These are phyloP conservation scores for Nothobranchius kuhntae DNA, from an alignment of 2,113 vertebrate genomes.

Conservation along the genomic window DNA sequence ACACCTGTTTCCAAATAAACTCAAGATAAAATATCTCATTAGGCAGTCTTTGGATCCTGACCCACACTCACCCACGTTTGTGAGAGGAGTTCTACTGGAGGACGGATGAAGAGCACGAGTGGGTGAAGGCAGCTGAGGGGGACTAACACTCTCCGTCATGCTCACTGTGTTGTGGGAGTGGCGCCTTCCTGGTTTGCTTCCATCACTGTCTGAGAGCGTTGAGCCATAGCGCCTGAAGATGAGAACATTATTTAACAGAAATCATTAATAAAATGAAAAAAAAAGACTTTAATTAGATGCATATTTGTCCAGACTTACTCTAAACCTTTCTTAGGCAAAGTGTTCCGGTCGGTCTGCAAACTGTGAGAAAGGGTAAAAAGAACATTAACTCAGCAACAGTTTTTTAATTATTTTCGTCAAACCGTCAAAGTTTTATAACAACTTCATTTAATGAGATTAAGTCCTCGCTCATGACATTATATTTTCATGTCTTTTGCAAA, in stretches of 20 bases:
- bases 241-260: slow-evolving; percentile 1
- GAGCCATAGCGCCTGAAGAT: slow-evolving; percentile 82
- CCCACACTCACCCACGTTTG: slow-evolving; percentile 89
- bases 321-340: slow-evolving; percentile 93
- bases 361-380: slow-evolving; percentile 66
- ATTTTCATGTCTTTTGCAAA: neutral
- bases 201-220: slow-evolving; percentile 85
- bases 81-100: slow-evolving; percentile 84
- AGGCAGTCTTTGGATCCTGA: too few relatives aligned
- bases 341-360: slow-evolving; percentile 89
- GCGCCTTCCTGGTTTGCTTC: slow-evolving; percentile 78
- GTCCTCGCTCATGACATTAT: neutral
- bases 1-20: too few relatives aligned
- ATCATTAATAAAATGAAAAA: neutral
- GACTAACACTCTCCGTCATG: slow-evolving; percentile 84
- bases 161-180: slow-evolving; percentile 86
- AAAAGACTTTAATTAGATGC: neutral
- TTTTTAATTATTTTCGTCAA: too few relatives aligned
- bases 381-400: neutral
- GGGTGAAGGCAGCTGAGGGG: slow-evolving; percentile 88
- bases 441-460: too few relatives aligned
- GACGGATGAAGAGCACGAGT: slow-evolving; percentile 79
- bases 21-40: too few relatives aligned
- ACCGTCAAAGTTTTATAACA: too few relatives aligned
- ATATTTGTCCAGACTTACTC: slow-evolving; percentile 78